A percentile compares a stretch with the other conserved stretches of the same genome.
Evolutionary conservation across 2,888 invertebrate species (phyloP).

Genomic region (Blomia tropicalis): DNA sequence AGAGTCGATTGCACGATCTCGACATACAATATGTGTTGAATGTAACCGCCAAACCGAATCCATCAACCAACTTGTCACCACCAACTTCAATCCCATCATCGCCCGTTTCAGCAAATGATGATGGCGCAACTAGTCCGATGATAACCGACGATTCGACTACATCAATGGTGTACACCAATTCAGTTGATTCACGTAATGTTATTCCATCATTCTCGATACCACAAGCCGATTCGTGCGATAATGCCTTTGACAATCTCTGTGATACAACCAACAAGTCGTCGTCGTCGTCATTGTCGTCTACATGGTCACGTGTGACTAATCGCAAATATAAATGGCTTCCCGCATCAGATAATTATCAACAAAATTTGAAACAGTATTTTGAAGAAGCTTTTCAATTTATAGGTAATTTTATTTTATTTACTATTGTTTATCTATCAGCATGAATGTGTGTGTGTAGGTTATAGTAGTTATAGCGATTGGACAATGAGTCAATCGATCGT

Average conservation of each 20-base stretch:
- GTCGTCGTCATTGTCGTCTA: background rate
- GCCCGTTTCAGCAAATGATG: background rate
- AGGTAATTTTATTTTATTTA: conserved; percentile 44
- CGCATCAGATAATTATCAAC: conserved; percentile 63
- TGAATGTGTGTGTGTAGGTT: too few relatives aligned
- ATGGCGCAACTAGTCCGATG: conserved; percentile 3
- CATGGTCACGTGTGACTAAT: background rate
- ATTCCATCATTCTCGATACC: too few relatives aligned
- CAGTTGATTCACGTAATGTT: too few relatives aligned
- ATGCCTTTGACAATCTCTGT: background rate
- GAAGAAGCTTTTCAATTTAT: conserved; percentile 70
- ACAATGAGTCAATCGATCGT: background rate
- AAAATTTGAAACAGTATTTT: conserved; percentile 73
- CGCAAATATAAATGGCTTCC: conserved; percentile 54
- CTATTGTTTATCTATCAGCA: conserved; percentile 1
- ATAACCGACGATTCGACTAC: background rate
- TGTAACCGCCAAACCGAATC: conserved; percentile 44
- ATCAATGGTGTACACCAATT: background rate
- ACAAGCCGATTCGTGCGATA: background rate
- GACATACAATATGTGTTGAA: conserved; percentile 62
- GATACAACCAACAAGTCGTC: conserved; percentile 13
- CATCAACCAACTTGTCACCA: background rate
- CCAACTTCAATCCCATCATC: background rate
- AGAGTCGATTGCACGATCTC: conserved; percentile 46
- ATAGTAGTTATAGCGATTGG: too few relatives aligned